Evolutionary conservation across 1,140 invertebrate genomes (phyloP).

Genomic region (Aphaenogaster floridana): DNA sequence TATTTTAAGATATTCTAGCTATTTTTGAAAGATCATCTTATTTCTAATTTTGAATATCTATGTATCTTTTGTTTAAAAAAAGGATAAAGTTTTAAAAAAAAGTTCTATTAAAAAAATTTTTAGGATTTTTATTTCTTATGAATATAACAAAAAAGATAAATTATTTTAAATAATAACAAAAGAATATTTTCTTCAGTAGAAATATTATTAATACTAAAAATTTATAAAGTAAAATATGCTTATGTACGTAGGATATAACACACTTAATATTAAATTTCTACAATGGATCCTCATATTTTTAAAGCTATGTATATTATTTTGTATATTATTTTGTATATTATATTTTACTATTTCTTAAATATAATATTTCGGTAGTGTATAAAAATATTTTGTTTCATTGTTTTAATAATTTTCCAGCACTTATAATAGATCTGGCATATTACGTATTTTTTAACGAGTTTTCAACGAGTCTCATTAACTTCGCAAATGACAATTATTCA

Average conservation of each 20-base stretch:
- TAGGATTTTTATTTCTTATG: not conserved
- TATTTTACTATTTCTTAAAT: constrained; percentile 1
- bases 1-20: not conserved
- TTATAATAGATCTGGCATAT: not conserved
- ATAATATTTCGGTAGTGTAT: not conserved
- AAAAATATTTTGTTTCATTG: not conserved
- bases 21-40: not conserved
- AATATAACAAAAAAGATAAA: not conserved
- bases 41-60: constrained; percentile 1
- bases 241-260: not conserved
- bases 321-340: constrained; percentile 7
- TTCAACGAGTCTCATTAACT: not conserved
- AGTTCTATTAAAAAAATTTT: not conserved
- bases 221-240: not conserved
- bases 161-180: constrained; percentile 1
- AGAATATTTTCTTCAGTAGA: not conserved
- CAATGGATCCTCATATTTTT: not conserved
- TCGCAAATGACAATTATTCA: not conserved
- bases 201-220: constrained; percentile 4
- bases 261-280: not conserved
- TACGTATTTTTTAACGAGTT: not conserved
- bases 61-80: not conserved
- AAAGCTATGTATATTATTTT: not conserved
- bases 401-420: not conserved
- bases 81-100: not conserved